phyloP scores from a whole-genome alignment of 2,113 vertebrate genomes.

The Kryptolebias marmoratus region DNA sequence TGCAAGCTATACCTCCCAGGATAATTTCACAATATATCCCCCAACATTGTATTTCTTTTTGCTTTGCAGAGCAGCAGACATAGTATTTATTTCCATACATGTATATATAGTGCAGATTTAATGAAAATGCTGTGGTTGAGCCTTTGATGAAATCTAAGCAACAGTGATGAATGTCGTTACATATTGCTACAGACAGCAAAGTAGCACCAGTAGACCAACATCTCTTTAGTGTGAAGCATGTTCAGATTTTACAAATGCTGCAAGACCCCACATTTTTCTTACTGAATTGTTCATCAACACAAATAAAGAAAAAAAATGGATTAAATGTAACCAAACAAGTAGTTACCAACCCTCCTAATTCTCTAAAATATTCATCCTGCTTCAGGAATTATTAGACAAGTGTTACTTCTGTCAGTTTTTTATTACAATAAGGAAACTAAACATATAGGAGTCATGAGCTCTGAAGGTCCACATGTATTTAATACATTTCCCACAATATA shows the following conservation, averaged over 20 bases:
- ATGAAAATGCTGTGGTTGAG: background rate
- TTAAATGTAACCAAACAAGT: background rate
- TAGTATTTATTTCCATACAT: conserved; percentile 9
- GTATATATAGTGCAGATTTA: background rate
- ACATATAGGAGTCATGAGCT: background rate
- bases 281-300: background rate
- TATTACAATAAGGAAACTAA: conserved; percentile 3
- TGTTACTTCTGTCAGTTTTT: background rate
- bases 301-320: background rate
- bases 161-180: background rate
- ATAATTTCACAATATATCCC: conserved; percentile 59
- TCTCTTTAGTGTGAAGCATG: background rate
- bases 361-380: too few species aligned
- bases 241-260: conserved; percentile 2
- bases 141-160: conserved; percentile 1
- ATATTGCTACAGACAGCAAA: background rate
- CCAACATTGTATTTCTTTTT: conserved; percentile 30
- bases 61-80: conserved; percentile 33
- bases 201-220: background rate
- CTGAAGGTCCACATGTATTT: background rate
- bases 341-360: background rate
- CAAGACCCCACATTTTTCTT: background rate
- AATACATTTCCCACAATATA: background rate
- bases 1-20: conserved; percentile 44
- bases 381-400: background rate